Base-by-base conservation (phyloP, 2,888 invertebrate species). In the Eristalis intricaria region DNA sequence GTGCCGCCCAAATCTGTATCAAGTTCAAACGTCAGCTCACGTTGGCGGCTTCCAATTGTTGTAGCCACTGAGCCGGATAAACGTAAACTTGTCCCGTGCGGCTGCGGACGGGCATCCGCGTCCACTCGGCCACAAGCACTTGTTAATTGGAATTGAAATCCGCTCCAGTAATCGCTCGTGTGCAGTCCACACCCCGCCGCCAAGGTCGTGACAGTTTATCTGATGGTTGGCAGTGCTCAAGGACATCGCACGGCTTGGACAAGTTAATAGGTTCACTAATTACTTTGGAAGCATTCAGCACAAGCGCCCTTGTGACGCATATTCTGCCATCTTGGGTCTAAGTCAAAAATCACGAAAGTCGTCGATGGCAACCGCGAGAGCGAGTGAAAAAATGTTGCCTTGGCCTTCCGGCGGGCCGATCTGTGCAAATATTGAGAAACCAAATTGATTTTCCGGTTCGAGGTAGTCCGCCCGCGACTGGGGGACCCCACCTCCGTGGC, bases 201-300 rank as follows among this genome's bases (percentile, higher is more conserved):
- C 85, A 85, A 81, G 85, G 85, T 69, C 76, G 58, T 74, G 73
- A 66, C 43, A 73, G 63, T 76, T 63, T 71, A 73, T 85, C 73
- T 76, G 38, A 1, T 7, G 32, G 19, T 68, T 68, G 8, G 63
- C 60, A 19, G 60, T 35, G 58, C 23, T 50, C 73, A 85, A 85
- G 85, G 85, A 73, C 85, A 85, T 68, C 64, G 68, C 19, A 29
- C 73, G 50, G 38, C 74, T 58, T 74, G n/a, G 63, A 58, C 64
- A 26, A 50, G 63, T 38, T 69, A 61, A 84, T 70, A 70, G 66
- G 40, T 60, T 71, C 35, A 60, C 76, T 85, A 85, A 80, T 80
- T 71, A 68, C 76, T 76, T 71, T 76, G 66, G 76, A 71, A 71
- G 56, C 35, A 56, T n/a, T 68, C 43, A 10, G n/a, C 60, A 23